Percentiles rank a stretch among this genome's conserved stretches.
These are phyloP conservation scores for Volucella inflata DNA, from an alignment of 2,888 invertebrate species.

Conservation along the genomic window DNA sequence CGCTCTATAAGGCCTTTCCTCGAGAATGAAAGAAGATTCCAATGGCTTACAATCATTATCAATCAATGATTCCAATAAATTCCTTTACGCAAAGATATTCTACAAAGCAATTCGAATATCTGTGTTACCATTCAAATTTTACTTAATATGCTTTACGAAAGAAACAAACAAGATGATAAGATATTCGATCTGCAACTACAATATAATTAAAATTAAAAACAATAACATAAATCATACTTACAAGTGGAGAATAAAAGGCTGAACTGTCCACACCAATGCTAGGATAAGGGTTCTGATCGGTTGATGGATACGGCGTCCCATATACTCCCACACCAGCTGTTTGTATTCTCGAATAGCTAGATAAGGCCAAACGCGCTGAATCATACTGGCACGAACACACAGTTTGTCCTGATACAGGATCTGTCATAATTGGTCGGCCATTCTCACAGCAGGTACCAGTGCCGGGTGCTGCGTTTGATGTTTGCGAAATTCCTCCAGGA, in stretches of 20 bases:
- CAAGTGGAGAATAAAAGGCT: slow-evolving; percentile 97
- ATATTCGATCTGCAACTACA: background rate
- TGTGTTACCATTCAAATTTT: no score
- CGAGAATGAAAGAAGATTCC: no score
- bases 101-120: no score
- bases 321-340: slow-evolving; percentile 92
- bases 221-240: slow-evolving; percentile 86
- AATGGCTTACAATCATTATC: no score
- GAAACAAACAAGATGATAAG: no score
- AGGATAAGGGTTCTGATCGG: slow-evolving; percentile 96
- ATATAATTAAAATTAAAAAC: background rate
- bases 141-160: no score
- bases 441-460: slow-evolving; percentile 92
- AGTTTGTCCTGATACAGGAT: slow-evolving; percentile 95
- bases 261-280: slow-evolving; percentile 97
- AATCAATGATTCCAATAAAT: no score
- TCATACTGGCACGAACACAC: slow-evolving; percentile 98
- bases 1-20: no score
- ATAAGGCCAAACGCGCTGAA: slow-evolving; percentile 92
- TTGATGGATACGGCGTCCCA: slow-evolving; percentile 94
- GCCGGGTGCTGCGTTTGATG: slow-evolving; percentile 81
- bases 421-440: slow-evolving; percentile 95
- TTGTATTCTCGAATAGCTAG: slow-evolving; percentile 91
- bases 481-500: slow-evolving; percentile 83
- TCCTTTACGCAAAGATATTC: no score